A percentile compares a stretch with the other conserved stretches of the same genome.
Evolutionary conservation across 2,113 vertebrate genomes (phyloP).

Genomic region (Chaetodon trifascialis): DNA sequence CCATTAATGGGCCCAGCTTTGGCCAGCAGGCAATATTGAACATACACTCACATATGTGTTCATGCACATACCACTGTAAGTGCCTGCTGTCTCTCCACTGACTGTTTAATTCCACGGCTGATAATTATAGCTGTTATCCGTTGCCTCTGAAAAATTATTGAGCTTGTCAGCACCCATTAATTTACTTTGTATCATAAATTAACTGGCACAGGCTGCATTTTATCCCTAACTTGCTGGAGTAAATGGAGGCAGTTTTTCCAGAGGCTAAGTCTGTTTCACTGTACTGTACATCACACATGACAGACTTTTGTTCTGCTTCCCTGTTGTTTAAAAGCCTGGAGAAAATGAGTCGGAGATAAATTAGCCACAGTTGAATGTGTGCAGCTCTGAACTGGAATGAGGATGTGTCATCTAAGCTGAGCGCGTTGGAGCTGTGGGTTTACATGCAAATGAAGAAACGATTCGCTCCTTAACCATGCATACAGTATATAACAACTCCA

Average conservation of each 20-base stretch:
- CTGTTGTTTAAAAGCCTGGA: slow-evolving; percentile 57
- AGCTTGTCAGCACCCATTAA: slow-evolving; percentile 77
- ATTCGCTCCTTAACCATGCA: neutral
- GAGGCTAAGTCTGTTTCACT: slow-evolving; percentile 54
- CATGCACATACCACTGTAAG: slow-evolving; percentile 4
- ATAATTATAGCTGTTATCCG: slow-evolving; percentile 77
- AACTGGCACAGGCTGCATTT: slow-evolving; percentile 58
- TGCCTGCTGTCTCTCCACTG: slow-evolving; percentile 31
- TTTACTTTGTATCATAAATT: slow-evolving; percentile 70
- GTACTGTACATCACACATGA: slow-evolving; percentile 40
- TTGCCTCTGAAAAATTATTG: slow-evolving; percentile 67
- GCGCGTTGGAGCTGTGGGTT: neutral
- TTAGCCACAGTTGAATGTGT: slow-evolving; percentile 46
- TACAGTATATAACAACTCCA: neutral
- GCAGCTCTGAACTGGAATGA: slow-evolving; percentile 23
- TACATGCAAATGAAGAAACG: slow-evolving; percentile 27
- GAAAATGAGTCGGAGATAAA: slow-evolving; percentile 63
- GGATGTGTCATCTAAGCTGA: slow-evolving; percentile 31
- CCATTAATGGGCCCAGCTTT: slow-evolving; percentile 58
- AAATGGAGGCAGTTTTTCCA: slow-evolving; percentile 61
- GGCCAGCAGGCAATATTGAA: slow-evolving; percentile 36
- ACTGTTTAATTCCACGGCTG: slow-evolving; percentile 61
- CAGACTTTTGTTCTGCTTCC: slow-evolving; percentile 54
- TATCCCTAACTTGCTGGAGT: slow-evolving; percentile 40
- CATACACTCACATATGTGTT: neutral